Base-by-base conservation (phyloP, 2,888 invertebrate species). In the Penaeus monodon region DNA sequence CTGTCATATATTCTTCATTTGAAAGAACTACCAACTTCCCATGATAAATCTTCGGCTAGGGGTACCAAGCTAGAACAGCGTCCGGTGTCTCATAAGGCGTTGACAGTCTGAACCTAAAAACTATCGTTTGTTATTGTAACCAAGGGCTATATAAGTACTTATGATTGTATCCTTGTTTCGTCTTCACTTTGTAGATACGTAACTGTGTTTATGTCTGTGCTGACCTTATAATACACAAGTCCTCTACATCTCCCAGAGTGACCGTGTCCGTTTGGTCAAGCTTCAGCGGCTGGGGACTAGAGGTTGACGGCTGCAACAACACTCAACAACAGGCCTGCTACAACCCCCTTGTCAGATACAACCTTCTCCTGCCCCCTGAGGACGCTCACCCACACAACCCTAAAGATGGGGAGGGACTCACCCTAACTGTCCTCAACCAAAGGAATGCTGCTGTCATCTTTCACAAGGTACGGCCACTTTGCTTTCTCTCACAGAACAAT, bases 381-480 rank as follows among this genome's bases (percentile, higher is more conserved):
- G 29, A 38, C 76, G 4, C 76, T 44, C 44, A 38, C 14, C 76
- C 76, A 38, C 12, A 44, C 7, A 1, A 4, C 12, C 17, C 29
- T 22, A 80, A 7, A 20, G 65, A n/a, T 0, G 73, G 63, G 3
- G 70, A 70, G 8, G 85, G 86, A 8, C 33, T 86, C 79, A 73
- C 83, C 22, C 74, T 86, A 29, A 64, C 86, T 17, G 86, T 86
- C 29, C 73, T 86, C 64, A 81, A 86, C 73, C 82, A 86, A 57
- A 70, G 86, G 1, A n/a, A 76, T 38, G 83, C 63, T 22, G 24
- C 49, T 12, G 49, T 86, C 64, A 44, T 86, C 22, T 86, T 86
- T 38, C 79, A 79, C n/a, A 79, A 86, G 83, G 86, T 86, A 73
- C 24, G 33, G 33, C 44, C 27, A 2, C 49, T 29, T 33, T 24